Conservation (phyloP, 1,140 invertebrate species). For the Maconellicoccus hirsutus region DNA sequence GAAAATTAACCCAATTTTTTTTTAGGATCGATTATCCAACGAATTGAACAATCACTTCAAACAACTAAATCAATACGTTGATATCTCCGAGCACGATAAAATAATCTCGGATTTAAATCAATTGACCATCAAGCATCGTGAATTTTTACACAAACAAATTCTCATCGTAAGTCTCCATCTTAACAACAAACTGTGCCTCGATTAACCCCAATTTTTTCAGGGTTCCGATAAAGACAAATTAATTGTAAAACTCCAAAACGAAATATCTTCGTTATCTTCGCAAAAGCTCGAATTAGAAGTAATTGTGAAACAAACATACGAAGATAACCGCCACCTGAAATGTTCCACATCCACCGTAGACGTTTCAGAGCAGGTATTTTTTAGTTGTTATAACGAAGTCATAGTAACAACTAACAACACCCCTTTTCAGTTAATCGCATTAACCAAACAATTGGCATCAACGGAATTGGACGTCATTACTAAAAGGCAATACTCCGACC, state of each 20-base stretch:
- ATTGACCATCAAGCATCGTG: slow-evolving; percentile 27
- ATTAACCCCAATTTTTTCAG: neutral
- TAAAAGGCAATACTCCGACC: slow-evolving; percentile 24
- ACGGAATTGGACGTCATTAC: neutral
- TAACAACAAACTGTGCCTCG: neutral
- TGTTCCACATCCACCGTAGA: neutral
- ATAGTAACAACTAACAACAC: neutral
- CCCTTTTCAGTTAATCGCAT: neutral
- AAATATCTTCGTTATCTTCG: neutral
- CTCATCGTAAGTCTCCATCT: slow-evolving; percentile 23
- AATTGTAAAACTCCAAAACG: neutral
- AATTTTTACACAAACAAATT: slow-evolving; percentile 24
- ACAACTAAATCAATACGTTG: slow-evolving; percentile 22
- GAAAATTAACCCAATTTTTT: no score
- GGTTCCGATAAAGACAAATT: neutral
- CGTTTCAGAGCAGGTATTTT: neutral
- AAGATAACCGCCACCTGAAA: neutral
- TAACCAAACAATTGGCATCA: neutral
- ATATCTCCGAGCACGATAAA: slow-evolving; percentile 23
- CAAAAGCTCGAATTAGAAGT: slow-evolving; percentile 6
- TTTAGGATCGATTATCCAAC: neutral
- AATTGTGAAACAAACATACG: neutral
- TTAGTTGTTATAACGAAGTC: neutral
- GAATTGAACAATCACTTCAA: neutral
- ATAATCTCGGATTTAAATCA: slow-evolving; percentile 26